Evolutionary conservation across 2,888 invertebrate species (phyloP), one percentile per base, ranked within the genome.

Genomic region (Dryobotodes eremita): DNA sequence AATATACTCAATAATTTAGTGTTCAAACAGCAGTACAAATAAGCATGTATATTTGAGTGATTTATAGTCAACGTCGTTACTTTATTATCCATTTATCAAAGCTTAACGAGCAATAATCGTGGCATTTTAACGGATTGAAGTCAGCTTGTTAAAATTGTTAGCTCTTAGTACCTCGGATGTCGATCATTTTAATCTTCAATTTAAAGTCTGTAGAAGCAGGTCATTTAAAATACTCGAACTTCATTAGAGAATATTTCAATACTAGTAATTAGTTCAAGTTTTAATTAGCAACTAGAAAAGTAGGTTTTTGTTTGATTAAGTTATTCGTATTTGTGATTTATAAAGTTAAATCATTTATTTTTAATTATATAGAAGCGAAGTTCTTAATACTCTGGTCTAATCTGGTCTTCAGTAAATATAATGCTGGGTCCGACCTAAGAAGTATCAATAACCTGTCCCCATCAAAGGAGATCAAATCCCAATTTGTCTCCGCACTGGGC

Each of bases 71-170:
- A 84, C 90, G 89, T 92, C 90, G 91, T 94, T 94, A 93, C 90
- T 93, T 94, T 95, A 96, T 95, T 94, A 92, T 91, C 94, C 94
- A 95, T 95, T 94, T 93, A 94, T 95, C 94, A 95, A 93, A 91
- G 91, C 92, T 94, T 95, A 94, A 94, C 94, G 94, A 93, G 93
- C 93, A 92, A 93, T 95, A 94, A 94, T 94, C 91, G 92, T 91
- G 91, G 91, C 92, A 90, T 92, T 92, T 92, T 91, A 92, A 90
- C 91, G 90, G 86, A 92, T 92, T 91, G 89, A 88, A 92, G 91
- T 89, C 89, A 87, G 93, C 92, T 94, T 93, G 92, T 93, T 93
- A 93, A 93, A 93, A 92, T 93, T 90, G 91, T 92, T 93, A 91
- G 90, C 92, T 90, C 90, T 88, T 80, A 78, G 82, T 80, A 64